Evolutionary conservation across 2,797 vertebrate species (phyloP), one percentile per base, ranked within the genome.

Genomic region (Hipposideros larvatus): DNA sequence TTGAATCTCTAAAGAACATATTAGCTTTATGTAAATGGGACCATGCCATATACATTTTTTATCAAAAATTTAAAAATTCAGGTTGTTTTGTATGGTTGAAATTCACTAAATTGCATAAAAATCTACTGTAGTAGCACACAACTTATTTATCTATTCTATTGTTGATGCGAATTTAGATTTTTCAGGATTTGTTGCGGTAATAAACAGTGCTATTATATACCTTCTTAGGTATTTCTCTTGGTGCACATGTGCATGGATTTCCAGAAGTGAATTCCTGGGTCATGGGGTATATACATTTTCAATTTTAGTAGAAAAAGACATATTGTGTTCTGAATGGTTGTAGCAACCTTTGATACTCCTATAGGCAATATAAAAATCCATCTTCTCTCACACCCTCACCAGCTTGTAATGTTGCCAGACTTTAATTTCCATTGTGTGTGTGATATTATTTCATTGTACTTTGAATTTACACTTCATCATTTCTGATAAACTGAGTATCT

Each of bases 381-480:
- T 66, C 46, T 10, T 68, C n/a, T 18, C 24, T 22, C 82, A 88
- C 9, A 86, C 46, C 7, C 24, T 95, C 9, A 71, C 2, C 61
- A 75, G 34, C 9, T n/a, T 28, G 43, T 82, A 66, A 46, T 68
- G 59, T 21, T 87, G n/a, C 55, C 28, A 91, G 70, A 87, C 34
- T 83, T 80, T 46, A 77, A 85, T 96, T 97, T 91, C 68, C 28
- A 92, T 37, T 92, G 22, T 75, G 34, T 26, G 14, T 92, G 21
- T 92, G 86, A 74, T 88, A 71, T 84, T 48, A 91, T 74, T 68
- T 95, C 61, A 82, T 6, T 93, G 24, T 24, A 57, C 19, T 71
- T 68, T 41, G 70, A 87, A 80, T 96, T 95, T 93, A 71, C 11
- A 71, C 48, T 95, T 96, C 41, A 57, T 55, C 37, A 66, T 94